Evolutionary conservation across 2,113 vertebrate genomes (phyloP).

Genomic region (Proterorhinus semilunaris): DNA sequence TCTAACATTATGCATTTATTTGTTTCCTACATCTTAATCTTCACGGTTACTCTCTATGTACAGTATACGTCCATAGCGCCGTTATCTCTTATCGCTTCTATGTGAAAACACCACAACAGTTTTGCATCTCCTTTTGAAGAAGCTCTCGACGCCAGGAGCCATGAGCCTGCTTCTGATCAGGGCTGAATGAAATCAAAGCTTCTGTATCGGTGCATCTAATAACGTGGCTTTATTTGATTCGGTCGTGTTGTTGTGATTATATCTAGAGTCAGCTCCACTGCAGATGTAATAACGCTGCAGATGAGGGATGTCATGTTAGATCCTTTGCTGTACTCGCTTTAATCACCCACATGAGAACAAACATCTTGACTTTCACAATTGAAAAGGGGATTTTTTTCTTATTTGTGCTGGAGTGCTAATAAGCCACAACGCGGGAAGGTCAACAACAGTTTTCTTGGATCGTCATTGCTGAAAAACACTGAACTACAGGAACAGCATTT

Average conservation of each 20-base stretch:
- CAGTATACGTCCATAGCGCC: constrained; percentile 16
- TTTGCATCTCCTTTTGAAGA: constrained; percentile 18
- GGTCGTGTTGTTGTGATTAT: constrained; percentile 54
- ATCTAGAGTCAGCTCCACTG: constrained; percentile 35
- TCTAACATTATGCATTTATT: no score
- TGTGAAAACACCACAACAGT: constrained; percentile 25
- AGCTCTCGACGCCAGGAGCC: constrained; percentile 40
- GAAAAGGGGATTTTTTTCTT: constrained; percentile 17
- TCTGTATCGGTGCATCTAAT: constrained; percentile 53
- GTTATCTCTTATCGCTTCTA: constrained; percentile 10
- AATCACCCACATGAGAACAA: constrained; percentile 52
- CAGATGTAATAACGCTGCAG: constrained; percentile 32
- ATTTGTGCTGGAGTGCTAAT: constrained; percentile 19
- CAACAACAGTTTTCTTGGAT: background rate
- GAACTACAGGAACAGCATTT: background rate
- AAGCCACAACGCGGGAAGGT: constrained; percentile 8
- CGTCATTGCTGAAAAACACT: constrained; percentile 4
- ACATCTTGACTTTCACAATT: constrained; percentile 61
- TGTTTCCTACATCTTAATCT: no score
- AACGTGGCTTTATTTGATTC: constrained; percentile 52
- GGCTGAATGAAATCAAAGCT: constrained; percentile 42
- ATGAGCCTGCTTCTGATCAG: constrained; percentile 44
- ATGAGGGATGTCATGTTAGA: constrained; percentile 39
- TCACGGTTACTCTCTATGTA: background rate
- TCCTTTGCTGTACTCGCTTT: constrained; percentile 19